Conservation (phyloP, 2,888 invertebrate genomes). For the Strigamia maritima region DNA sequence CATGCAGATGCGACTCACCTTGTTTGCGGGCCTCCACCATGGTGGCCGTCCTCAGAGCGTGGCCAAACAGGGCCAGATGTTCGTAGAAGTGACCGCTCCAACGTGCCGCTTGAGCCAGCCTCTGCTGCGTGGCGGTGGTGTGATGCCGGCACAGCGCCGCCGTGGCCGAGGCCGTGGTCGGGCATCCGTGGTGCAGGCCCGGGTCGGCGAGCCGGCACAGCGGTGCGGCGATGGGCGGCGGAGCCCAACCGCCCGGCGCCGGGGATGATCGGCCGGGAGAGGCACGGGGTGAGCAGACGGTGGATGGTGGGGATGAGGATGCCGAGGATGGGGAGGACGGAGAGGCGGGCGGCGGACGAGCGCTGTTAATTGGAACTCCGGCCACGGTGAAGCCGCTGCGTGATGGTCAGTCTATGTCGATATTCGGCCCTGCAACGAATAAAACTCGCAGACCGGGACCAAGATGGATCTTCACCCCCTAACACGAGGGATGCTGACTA, state of each 20-base stretch:
- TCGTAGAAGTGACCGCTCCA: constrained; percentile 32
- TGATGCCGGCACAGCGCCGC: constrained; percentile 26
- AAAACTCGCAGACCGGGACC: neutral
- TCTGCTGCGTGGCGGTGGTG: constrained; percentile 11
- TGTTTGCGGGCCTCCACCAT: constrained; percentile 31
- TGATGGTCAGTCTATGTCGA: neutral
- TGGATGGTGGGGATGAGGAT: constrained; percentile 17
- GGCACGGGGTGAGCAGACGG: neutral
- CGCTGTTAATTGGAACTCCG: constrained; percentile 6
- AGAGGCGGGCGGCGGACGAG: constrained; percentile 15
- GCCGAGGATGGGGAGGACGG: constrained; percentile 11
- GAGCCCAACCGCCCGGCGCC: neutral
- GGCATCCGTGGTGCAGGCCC: neutral
- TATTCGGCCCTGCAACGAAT: neutral
- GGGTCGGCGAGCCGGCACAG: neutral
- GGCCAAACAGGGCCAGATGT: constrained; percentile 18
- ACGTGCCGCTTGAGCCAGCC: neutral
- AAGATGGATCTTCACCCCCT: neutral
- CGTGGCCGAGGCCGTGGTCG: neutral
- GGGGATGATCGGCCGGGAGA: neutral
- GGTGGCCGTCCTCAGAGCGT: neutral
- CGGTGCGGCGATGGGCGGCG: neutral
- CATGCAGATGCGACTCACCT: constrained; percentile 8
- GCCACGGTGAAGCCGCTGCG: constrained; percentile 20
- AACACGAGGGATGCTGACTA: neutral